Evolutionary conservation across 2,113 vertebrate species (phyloP), one percentile per base, ranked within the genome.

Genomic region (Cololabis saira): DNA sequence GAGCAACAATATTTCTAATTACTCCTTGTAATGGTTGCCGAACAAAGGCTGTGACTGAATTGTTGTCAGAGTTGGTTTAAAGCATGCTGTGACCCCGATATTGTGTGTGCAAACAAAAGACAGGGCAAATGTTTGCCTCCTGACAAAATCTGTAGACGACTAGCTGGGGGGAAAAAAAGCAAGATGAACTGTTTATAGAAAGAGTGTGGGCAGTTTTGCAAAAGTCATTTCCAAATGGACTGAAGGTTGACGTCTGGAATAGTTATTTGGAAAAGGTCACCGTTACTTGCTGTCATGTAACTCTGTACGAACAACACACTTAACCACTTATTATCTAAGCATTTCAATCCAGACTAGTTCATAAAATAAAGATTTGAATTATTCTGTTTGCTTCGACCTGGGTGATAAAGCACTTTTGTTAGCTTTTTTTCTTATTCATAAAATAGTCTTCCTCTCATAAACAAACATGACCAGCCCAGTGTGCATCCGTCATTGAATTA

Each of bases 401-500:
- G 60, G 18, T 67, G 45, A 45, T 65, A 37, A 16, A 40, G 40
- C 18, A 12, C 19, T 19, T 53, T 5, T 21, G 24, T 57, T 67
- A 27, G 75, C 41, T 18, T 21, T 76, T 57, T 66, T 83, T 81
- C 59, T 47, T 51, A 78, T 87, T 80, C 73, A 75, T 78, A 64
- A 50, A 58, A 78, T 74, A 79, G 61, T 61, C 45, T 59, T 52
- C 61, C 64, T 88, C 67, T 71, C 71, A 78, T 82, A 75, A 84
- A 85, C 78, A 91, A 90, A 85, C 73, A 55, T 67, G 74, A 78
- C 61, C 21, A 63, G 69, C 71, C 33, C 33, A 37, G 33, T 9
- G 72, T 82, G 56, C 87, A 76, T 89, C 68, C 71, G 13, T 74
- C 85, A 40, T n/a, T n/a, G n/a, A n/a, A n/a, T 76, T 86, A 89